These are phyloP conservation scores for Amphimallon solstitiale DNA, from an alignment of 2,888 invertebrate species.

Conservation along the genomic window DNA sequence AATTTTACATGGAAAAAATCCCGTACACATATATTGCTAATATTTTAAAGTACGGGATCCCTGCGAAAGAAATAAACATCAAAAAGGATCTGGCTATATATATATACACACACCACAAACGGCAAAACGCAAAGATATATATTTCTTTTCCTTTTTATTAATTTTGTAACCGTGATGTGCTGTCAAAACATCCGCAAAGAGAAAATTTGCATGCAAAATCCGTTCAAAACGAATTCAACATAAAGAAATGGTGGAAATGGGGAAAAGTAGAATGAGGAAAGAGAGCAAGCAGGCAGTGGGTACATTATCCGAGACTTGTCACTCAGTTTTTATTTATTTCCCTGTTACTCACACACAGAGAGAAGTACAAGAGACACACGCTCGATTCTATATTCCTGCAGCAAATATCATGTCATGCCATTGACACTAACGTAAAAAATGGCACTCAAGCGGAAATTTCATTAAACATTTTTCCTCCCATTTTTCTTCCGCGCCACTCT, in stretches of 20 bases:
- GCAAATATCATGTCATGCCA: conserved; percentile 14
- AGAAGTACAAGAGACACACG: too few species aligned
- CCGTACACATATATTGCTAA: too few species aligned
- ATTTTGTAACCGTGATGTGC: conserved; percentile 20
- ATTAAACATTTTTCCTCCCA: conserved; percentile 21
- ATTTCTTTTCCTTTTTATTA: conserved; percentile 11
- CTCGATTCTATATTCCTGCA: too few species aligned
- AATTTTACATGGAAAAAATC: too few species aligned
- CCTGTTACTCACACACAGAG: too few species aligned
- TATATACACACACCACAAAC: neutral
- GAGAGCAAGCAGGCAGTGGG: neutral
- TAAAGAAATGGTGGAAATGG: neutral
- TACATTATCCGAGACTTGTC: conserved; percentile 17
- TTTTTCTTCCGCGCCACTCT: too few species aligned
- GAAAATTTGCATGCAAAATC: conserved; percentile 23
- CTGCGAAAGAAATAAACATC: too few species aligned
- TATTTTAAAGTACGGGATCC: too few species aligned
- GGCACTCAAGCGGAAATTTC: conserved; percentile 28
- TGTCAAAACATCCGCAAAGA: conserved; percentile 26
- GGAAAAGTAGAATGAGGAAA: neutral
- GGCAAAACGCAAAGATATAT: neutral
- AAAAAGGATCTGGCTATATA: neutral
- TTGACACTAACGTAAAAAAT: conserved; percentile 27
- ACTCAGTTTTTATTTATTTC: conserved; percentile 22
- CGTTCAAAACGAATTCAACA: conserved; percentile 12